Percentiles rank a stretch among this genome's conserved stretches.
phyloP scores from a whole-genome alignment of 2,113 vertebrate genomes.

The Charina bottae region DNA sequence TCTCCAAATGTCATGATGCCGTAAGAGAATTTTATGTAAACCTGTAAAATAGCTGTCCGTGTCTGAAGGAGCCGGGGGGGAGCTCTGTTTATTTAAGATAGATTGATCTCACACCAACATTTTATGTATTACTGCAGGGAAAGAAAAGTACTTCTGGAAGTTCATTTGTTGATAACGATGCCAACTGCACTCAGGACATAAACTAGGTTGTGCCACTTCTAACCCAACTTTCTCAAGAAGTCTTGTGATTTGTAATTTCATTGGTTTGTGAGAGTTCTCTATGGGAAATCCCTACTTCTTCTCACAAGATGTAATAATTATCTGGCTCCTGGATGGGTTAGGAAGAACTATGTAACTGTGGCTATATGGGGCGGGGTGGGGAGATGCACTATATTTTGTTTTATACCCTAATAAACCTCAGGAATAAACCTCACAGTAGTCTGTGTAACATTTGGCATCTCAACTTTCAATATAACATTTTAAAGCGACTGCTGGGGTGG shows the following conservation, averaged over 20 bases:
- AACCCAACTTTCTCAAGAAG: not conserved
- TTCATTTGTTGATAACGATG: constrained; percentile 26
- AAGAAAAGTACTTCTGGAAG: constrained; percentile 9
- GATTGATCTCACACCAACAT: constrained; percentile 46
- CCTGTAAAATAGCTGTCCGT: constrained; percentile 53
- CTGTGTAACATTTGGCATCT: not conserved
- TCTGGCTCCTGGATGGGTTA: not conserved
- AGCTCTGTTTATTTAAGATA: constrained; percentile 55
- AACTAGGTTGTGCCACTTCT: not conserved
- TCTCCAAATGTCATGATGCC: constrained; percentile 56
- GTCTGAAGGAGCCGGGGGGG: not conserved
- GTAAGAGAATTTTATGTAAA: constrained; percentile 60
- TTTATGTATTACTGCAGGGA: constrained; percentile 45
- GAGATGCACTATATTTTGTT: not conserved
- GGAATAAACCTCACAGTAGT: not conserved
- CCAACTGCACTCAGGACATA: constrained; percentile 7
- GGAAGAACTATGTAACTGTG: not conserved
- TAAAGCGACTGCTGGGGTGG: not conserved
- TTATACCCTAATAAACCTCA: not conserved
- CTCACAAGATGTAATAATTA: not conserved
- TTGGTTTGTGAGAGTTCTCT: not conserved
- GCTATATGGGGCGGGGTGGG: not conserved
- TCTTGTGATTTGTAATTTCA: constrained; percentile 8
- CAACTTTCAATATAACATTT: not conserved
- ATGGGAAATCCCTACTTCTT: not conserved